These are phyloP conservation scores for Apogon hyalosoma DNA, from an alignment of 2,797 vertebrate genomes.

Conservation along the genomic window DNA sequence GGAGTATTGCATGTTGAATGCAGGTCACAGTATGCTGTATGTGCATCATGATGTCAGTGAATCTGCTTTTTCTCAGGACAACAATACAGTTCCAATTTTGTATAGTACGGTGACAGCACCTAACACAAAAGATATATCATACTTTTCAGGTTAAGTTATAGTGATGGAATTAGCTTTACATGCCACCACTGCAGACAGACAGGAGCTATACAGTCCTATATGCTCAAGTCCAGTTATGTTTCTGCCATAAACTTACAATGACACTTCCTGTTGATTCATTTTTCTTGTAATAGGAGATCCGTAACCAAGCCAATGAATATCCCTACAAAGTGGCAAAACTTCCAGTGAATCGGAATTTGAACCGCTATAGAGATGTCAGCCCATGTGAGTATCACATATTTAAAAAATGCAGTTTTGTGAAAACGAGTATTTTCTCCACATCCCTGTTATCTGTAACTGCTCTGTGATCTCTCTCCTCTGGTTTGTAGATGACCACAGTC, in stretches of 20 bases:
- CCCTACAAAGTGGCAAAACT: constrained; percentile 94
- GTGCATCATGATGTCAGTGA: neutral
- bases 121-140: neutral
- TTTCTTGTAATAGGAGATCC: constrained; percentile 89
- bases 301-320: constrained; percentile 92
- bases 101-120: neutral
- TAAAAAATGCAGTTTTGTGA: neutral
- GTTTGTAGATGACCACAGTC: constrained; percentile 94
- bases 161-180: neutral
- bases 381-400: constrained; percentile 90
- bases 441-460: constrained; percentile 1
- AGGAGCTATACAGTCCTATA: neutral
- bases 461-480: constrained; percentile 44
- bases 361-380: constrained; percentile 98
- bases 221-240: neutral
- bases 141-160: constrained; percentile 6
- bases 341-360: constrained; percentile 94
- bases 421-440: neutral
- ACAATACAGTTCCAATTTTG: neutral
- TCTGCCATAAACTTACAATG: neutral
- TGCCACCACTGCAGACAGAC: neutral
- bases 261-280: constrained; percentile 48
- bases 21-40: neutral
- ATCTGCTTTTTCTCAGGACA: neutral
- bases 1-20: neutral